Evolutionary conservation across 37 sponge, comb jelly and placozoan genomes (phyloP), one percentile per base, ranked within the genome.

Genomic region (Halisarca cf. caerulea): DNA sequence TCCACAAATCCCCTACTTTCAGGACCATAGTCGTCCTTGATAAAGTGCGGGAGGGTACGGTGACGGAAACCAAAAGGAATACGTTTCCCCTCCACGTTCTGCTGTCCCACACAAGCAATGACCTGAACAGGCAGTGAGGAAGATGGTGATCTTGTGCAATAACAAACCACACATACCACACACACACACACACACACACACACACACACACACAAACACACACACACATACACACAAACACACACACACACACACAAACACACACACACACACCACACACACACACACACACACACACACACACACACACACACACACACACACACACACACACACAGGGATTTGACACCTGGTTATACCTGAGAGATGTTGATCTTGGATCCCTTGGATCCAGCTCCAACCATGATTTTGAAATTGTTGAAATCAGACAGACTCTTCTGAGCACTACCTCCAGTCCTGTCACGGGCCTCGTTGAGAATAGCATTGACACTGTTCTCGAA

Each of bases 351-450:
- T 23, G 9, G 32, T 44, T 27, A n/a, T n/a, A 94, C 94, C 97
- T 99, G 99, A 14, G 99, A 99, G 64, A 99, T 97, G 91, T 99
- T 99, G 84, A 99, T 99, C 79, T 97, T 95, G 69, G 99, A 99
- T 0, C 99, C 99, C 82, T 99, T 99, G 61, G 99, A 97, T 6
- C 99, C 99, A 25, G 99, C 97, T 24, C 94, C 88, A 32, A 97
- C 97, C 99, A 99, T 99, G 70, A 92, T 92, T 83, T 99, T 99
- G 94, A 99, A 97, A 90, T 97, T 95, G 92, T 99, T 99, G 88
- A 97, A 99, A 58, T 96, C 92, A 14, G 95, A 95, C 66, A 99
- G 80, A 86, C 92, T 91, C 85, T 86, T 84, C 88, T 94, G 99
- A 0, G 99, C 99, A 44, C 92, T 89, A 80, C 93, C 81, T 18